Percentiles rank a stretch among this genome's conserved stretches.
Conservation (phyloP, 2,113 vertebrate species). For the Nothobranchius furzeri region DNA sequence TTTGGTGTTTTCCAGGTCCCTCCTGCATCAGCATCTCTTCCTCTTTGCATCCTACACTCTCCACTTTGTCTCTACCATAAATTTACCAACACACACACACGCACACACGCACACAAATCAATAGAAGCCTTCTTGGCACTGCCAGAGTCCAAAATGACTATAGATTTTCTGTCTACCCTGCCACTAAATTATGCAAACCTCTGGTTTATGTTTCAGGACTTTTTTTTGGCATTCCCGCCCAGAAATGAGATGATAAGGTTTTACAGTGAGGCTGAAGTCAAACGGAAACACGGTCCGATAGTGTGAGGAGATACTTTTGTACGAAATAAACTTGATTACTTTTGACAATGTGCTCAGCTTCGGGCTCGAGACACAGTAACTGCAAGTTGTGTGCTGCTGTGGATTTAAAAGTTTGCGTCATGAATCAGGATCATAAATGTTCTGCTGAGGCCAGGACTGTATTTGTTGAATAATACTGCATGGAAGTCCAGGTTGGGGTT, state of each 20-base stretch:
- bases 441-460: constrained; percentile 45
- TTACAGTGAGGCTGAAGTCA: constrained; percentile 13
- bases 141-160: constrained; percentile 78
- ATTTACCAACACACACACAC: constrained; percentile 59
- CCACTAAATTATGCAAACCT: constrained; percentile 76
- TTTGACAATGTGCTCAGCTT: neutral
- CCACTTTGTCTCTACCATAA: constrained; percentile 57
- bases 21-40: constrained; percentile 40
- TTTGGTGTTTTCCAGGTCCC: constrained; percentile 57
- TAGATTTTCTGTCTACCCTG: constrained; percentile 70
- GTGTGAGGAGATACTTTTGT: neutral
- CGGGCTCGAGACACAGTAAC: constrained; percentile 14
- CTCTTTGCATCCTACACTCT: constrained; percentile 30
- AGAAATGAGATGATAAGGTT: constrained; percentile 21
- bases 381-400: constrained; percentile 24
- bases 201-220: constrained; percentile 63
- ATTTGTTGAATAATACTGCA: constrained; percentile 38
- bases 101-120: constrained; percentile 59
- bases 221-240: constrained; percentile 54
- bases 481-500: constrained; percentile 25
- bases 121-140: constrained; percentile 74
- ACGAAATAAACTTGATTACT: neutral
- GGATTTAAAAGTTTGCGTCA: constrained; percentile 46
- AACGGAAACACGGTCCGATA: neutral
- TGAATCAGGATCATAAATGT: constrained; percentile 40